Percentiles rank a stretch among this genome's conserved stretches.
phyloP scores from a whole-genome alignment of 1,140 invertebrate genomes.

The Amphibalanus amphitrite region DNA sequence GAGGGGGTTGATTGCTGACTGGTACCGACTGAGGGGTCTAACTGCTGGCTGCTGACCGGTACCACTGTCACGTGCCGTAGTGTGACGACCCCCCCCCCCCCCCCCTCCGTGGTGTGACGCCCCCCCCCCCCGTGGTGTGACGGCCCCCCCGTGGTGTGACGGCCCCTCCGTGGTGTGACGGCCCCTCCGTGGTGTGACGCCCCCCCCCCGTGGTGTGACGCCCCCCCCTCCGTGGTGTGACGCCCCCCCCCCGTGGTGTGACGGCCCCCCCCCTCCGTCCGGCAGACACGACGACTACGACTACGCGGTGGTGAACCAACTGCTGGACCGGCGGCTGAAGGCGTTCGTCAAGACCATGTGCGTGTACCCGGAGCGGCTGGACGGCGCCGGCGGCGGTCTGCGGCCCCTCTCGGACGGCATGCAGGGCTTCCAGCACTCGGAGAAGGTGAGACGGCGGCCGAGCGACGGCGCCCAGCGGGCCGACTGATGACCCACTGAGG shows the following conservation, averaged over 20 bases:
- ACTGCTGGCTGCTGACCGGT: too few species aligned
- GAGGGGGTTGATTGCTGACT: too few species aligned
- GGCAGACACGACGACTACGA: constrained; percentile 68
- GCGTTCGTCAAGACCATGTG: constrained; percentile 74
- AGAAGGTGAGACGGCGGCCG: constrained; percentile 45
- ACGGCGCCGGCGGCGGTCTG: constrained; percentile 24
- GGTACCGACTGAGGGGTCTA: too few species aligned
- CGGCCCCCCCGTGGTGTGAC: too few species aligned
- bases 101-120: too few species aligned
- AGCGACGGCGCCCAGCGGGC: too few species aligned
- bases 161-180: not conserved
- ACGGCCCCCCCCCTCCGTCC: constrained; percentile 25
- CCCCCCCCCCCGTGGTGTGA: too few species aligned
- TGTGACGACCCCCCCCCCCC: too few species aligned
- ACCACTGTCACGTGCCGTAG: too few species aligned
- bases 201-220: not conserved
- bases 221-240: not conserved
- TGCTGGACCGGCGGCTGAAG: constrained; percentile 62
- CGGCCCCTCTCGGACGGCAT: constrained; percentile 38
- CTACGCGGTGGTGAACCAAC: constrained; percentile 69
- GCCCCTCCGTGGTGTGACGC: not conserved
- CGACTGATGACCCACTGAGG: too few species aligned
- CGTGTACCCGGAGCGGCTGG: constrained; percentile 57
- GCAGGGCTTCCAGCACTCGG: constrained; percentile 71
- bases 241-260: not conserved